Percentiles rank a stretch among this genome's conserved stretches.
Evolutionary conservation across 2,797 vertebrate genomes (phyloP).

Genomic region (Rhincodon typus): DNA sequence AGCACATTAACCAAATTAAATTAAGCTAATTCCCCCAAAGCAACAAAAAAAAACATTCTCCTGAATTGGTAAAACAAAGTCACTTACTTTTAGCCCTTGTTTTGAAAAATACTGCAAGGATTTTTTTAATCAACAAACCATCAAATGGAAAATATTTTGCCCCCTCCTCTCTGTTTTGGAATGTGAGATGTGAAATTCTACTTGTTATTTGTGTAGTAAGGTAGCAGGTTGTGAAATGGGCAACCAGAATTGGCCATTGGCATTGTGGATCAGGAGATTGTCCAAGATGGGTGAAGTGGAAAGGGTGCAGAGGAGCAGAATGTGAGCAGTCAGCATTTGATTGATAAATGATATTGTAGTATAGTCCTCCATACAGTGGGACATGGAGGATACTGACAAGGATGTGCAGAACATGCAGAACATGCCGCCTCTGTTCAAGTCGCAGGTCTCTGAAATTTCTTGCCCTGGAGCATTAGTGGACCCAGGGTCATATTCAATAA

Average conservation of each 20-base stretch:
- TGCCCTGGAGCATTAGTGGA: background rate
- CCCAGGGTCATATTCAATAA: background rate
- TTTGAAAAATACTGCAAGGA: background rate
- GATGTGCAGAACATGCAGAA: background rate
- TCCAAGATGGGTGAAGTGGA: too few relatives aligned
- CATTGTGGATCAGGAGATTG: too few relatives aligned
- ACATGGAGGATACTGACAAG: too few relatives aligned
- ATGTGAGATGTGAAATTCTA: background rate
- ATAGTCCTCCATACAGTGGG: too few relatives aligned
- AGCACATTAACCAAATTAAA: slow-evolving; percentile 4
- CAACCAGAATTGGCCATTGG: too few relatives aligned
- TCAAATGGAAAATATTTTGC: background rate
- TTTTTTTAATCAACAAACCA: background rate
- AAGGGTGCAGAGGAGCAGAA: too few relatives aligned
- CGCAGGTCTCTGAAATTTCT: background rate
- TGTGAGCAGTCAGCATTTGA: too few relatives aligned
- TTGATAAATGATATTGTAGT: too few relatives aligned
- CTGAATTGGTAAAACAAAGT: background rate
- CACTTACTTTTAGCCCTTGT: background rate
- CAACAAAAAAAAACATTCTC: background rate
- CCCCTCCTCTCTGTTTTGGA: background rate
- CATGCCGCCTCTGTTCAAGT: too few relatives aligned
- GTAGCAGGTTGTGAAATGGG: too few relatives aligned
- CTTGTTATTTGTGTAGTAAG: too few relatives aligned
- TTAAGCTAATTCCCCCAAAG: background rate